Base-by-base conservation (phyloP, 2,888 invertebrate species). In the Stegana nigrithorax region DNA sequence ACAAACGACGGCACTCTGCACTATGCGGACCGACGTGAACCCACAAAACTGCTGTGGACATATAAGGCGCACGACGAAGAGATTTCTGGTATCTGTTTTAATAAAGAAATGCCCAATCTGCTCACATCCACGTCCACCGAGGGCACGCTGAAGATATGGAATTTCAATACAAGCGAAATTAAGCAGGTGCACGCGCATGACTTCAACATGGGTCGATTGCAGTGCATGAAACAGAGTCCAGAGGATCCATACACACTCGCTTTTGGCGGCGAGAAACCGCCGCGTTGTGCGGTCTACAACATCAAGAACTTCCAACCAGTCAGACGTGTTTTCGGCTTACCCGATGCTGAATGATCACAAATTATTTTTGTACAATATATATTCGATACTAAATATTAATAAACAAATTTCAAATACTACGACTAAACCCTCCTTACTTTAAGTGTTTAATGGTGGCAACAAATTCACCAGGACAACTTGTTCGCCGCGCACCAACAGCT, bases 111-210 rank as follows among this genome's bases (percentile, higher is more conserved):
- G 63, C 91, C 91, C 1, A 93, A 93, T 3, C 86, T 95, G 53
- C 86, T 97, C 80, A 88, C 94, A 2, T 93, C 95, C 0, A 88
- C 91, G 1, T 92, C 94, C 5, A 89, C 91, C 1, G 96, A 97
- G 82, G 92, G 93, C 66, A 87, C 88, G n/a, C 83, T 96, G 3
- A 96, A 95, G 87, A 89, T 93, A 0, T 97, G 97, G 97, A 95
- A 97, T 78, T 89, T 83, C 59, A 75, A 71, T 63, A 68, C 66
- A 12, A 69, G 64, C 4, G 78, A 75, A 39, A 73, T 81, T 1
- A 82, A 77, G 25, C 79, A 82, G 44, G 80, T 85, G 2, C 84
- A 83, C 60, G 75, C 74, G 36, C 83, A 91, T 66, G 85, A 89
- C 68, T 87, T 90, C 60, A 88, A 89, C 63, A 89, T 95, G 84